A percentile compares a stretch with the other conserved stretches of the same genome.
Conservation (phyloP, 2,113 vertebrate species). For the Zapus hudsonius region DNA sequence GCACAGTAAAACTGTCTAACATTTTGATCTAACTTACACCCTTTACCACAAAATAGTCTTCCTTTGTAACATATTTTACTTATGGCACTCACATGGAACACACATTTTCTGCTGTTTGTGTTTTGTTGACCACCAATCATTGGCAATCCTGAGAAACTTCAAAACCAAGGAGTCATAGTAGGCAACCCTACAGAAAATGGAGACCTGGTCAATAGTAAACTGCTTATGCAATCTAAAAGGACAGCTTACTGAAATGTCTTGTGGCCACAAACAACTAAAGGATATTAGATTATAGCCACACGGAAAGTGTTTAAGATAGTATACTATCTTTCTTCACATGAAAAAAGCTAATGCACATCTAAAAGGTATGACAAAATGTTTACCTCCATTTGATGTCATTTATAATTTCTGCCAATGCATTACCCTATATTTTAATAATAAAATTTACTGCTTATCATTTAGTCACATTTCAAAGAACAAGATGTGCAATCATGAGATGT, state of each 20-base stretch:
- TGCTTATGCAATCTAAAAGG: neutral
- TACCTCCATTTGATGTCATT: conserved; percentile 28
- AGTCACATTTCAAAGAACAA: conserved; percentile 55
- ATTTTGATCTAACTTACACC: neutral
- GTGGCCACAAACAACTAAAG: neutral
- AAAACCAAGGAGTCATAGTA: neutral
- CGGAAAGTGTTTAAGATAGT: neutral
- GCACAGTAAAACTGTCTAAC: neutral
- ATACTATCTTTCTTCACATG: neutral
- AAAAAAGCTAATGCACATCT: neutral
- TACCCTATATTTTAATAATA: conserved; percentile 30
- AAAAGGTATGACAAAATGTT: neutral
- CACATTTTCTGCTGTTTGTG: too few species aligned
- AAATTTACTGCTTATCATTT: conserved; percentile 39
- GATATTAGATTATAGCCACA: neutral
- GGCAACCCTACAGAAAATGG: neutral
- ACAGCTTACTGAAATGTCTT: neutral
- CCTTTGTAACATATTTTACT: neutral
- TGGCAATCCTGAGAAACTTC: neutral
- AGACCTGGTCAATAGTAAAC: neutral
- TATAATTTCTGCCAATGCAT: conserved; percentile 18
- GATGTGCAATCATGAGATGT: conserved; percentile 18
- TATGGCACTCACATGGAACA: neutral
- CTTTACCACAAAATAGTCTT: conserved; percentile 9
- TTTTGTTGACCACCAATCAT: neutral